Evolutionary conservation across 2,888 invertebrate genomes (phyloP).

Genomic region (Thysanoteuthis rhombus): DNA sequence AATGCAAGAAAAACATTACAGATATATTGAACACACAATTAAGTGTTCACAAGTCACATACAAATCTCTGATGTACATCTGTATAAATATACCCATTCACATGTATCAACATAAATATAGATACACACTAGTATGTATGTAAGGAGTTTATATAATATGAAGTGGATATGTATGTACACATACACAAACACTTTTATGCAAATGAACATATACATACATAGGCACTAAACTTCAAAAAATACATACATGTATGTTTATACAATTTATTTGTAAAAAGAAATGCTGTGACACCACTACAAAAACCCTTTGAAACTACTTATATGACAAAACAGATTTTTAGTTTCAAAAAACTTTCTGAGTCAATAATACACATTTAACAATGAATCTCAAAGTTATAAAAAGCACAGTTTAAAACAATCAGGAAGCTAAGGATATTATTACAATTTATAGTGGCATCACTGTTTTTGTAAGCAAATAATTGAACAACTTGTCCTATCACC

Average conservation of each 20-base stretch:
- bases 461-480: background rate
- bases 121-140: background rate
- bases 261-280: background rate
- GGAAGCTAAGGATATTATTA: background rate
- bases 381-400: too few species aligned
- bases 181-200: too few species aligned
- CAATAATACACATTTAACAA: too few species aligned
- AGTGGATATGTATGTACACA: background rate
- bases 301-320: too few species aligned
- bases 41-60: background rate
- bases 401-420: background rate
- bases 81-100: background rate
- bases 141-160: background rate
- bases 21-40: background rate
- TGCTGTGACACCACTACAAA: too few species aligned
- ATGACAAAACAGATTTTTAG: too few species aligned
- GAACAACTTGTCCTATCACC: background rate
- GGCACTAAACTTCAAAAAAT: background rate
- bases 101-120: background rate
- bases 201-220: background rate
- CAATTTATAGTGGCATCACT: conserved; percentile 22
- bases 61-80: background rate
- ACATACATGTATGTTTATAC: background rate
- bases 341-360: too few species aligned
- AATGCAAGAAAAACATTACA: background rate